Percentiles rank a stretch among this genome's conserved stretches.
These are phyloP conservation scores for Agriopis marginaria DNA, from an alignment of 2,888 invertebrate genomes.

Conservation along the genomic window DNA sequence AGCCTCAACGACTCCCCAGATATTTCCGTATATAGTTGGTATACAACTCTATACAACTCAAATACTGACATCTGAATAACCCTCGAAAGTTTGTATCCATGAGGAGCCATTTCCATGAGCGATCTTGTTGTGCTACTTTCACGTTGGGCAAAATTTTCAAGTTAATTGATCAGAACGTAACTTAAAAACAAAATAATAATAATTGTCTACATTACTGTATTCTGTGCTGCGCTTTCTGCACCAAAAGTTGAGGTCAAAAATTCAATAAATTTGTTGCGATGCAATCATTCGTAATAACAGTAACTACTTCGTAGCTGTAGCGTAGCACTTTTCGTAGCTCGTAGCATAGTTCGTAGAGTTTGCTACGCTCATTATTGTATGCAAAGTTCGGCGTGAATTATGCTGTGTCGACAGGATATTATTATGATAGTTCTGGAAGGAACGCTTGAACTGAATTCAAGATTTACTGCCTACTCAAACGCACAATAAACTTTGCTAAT, in stretches of 20 bases:
- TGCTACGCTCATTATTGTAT: constrained; percentile 40
- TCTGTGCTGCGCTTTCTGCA: too few species aligned
- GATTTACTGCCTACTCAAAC: too few species aligned
- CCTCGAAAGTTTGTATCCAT: constrained; percentile 42
- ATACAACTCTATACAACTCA: constrained; percentile 28
- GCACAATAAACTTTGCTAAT: too few species aligned
- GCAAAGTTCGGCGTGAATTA: constrained; percentile 24
- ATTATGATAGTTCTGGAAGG: too few species aligned
- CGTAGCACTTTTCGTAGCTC: constrained; percentile 46
- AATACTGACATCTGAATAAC: constrained; percentile 43
- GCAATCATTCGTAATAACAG: too few species aligned
- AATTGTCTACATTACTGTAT: background rate
- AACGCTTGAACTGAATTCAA: too few species aligned
- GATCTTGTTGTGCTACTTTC: background rate
- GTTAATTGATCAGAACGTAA: background rate
- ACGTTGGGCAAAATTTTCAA: background rate
- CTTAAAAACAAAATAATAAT: too few species aligned
- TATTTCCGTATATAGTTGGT: constrained; percentile 32
- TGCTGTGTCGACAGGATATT: too few species aligned
- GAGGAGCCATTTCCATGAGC: constrained; percentile 4
- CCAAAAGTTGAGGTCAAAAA: too few species aligned
- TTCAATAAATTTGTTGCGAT: too few species aligned
- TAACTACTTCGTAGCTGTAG: constrained; percentile 30
- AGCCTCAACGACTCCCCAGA: constrained; percentile 29
- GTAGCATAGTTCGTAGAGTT: constrained; percentile 43